Evolutionary conservation across 2,797 vertebrate species (phyloP), one percentile per base, ranked within the genome.

Genomic region (Cyprinella venusta): DNA sequence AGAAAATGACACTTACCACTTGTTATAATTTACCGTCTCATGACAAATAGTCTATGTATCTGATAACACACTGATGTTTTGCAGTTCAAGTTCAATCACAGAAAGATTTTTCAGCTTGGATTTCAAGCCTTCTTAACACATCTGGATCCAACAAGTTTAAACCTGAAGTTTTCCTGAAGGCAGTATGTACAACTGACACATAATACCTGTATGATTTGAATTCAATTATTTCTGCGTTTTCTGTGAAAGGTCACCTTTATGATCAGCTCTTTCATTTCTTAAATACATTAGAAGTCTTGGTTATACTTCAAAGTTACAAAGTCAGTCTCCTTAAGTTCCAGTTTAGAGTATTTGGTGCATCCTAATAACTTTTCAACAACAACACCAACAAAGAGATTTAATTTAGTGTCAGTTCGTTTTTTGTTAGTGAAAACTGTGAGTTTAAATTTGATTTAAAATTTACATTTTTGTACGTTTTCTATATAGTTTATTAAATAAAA

Each of bases 71-170:
- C 71, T 75, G 61, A 56, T 42, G 36, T 13, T 65, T 68, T 56
- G 65, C 30, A 36, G 38, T 69, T 77, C 63, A 85, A 81, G 80
- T 86, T 67, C 59, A 84, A 77, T 78, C 76, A 38, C 77, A 67
- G 76, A 36, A 36, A 36, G 36, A 36, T 6, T 36, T 86, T 76
- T 64, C 80, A 79, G 61, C 56, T 81, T 75, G 76, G 83, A 81
- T 85, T 82, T 84, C 76, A 81, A 81, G 42, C 30, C 45, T 72
- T 79, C 26, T 74, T 45, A 79, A 74, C 68, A 63, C 45, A 81
- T 82, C 75, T 76, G 72, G 36, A 87, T 38, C 6, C 48, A 56
- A 71, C 88, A 87, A 79, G 86, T 89, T 84, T 81, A 72, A 83
- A 87, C 85, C 69, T 21, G 87, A 88, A 48, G 26, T n/a, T 77